Conservation (phyloP, 2,888 invertebrate genomes). For the Vannuccia rotundouncinata region DNA sequence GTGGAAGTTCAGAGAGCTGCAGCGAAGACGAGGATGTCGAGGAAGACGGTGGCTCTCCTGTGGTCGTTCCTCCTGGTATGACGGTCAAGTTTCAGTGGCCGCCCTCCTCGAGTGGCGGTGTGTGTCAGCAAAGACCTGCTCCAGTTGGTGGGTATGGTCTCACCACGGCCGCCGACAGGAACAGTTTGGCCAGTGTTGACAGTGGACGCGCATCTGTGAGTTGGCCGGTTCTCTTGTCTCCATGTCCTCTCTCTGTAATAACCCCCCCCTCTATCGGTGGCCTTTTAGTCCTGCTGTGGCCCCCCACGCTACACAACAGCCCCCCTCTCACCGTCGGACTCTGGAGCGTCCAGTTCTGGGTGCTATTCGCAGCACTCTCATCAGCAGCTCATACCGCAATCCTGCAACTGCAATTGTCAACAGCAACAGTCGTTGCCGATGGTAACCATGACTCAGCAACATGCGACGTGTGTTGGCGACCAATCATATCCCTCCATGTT, state of each 20-base stretch:
- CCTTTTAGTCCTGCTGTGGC: neutral
- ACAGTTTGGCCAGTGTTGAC: constrained; percentile 13
- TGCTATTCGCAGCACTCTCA: neutral
- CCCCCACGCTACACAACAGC: neutral
- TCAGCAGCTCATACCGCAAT: neutral
- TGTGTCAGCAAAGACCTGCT: neutral
- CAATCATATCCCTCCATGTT: too few relatives aligned
- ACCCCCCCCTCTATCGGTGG: neutral
- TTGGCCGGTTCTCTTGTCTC: too few relatives aligned
- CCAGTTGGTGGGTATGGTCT: neutral
- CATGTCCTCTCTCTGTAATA: too few relatives aligned
- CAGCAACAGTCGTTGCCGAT: neutral
- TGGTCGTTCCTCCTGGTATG: neutral
- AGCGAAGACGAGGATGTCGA: neutral
- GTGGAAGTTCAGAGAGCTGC: neutral
- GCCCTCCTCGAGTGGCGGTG: neutral
- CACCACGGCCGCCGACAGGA: neutral
- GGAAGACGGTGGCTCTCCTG: neutral
- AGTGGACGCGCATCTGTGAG: constrained; percentile 21
- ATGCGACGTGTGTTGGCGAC: too few relatives aligned
- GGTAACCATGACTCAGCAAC: neutral
- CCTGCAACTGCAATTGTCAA: neutral
- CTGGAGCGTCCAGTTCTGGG: neutral
- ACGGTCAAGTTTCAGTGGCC: neutral
- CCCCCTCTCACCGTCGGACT: neutral